phyloP scores from a whole-genome alignment of 2,888 invertebrate genomes.

The Limnephilus auricula region DNA sequence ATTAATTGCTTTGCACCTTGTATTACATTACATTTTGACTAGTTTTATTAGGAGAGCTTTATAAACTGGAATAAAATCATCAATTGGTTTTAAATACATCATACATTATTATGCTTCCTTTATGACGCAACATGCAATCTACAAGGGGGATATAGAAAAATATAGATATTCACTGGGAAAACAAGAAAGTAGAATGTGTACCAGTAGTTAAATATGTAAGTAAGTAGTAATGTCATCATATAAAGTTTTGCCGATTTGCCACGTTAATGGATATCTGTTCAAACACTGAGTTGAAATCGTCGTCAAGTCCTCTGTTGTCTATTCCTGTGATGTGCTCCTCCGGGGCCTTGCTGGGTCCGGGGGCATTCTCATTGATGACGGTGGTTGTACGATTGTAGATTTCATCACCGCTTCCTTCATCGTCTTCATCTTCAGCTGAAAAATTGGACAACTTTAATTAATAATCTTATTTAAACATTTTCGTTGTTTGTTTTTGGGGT shows the following conservation, averaged over 20 bases:
- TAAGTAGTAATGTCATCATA: conserved; percentile 44
- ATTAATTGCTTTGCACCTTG: neutral
- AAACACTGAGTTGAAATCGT: conserved; percentile 81
- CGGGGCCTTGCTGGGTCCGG: conserved; percentile 73
- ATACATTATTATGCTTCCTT: no score
- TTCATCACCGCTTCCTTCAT: conserved; percentile 74
- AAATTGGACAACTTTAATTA: conserved; percentile 53
- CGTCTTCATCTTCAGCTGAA: conserved; percentile 75
- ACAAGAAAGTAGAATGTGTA: neutral
- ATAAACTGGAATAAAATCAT: neutral
- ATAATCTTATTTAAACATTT: neutral
- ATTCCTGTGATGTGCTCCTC: conserved; percentile 77
- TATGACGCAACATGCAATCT: neutral
- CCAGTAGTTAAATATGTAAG: neutral
- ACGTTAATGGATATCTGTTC: conserved; percentile 80
- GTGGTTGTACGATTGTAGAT: conserved; percentile 76
- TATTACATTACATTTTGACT: neutral
- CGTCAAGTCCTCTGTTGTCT: conserved; percentile 79
- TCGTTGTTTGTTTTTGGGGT: no score
- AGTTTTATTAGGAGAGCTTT: neutral
- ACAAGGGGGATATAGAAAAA: neutral
- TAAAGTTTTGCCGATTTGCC: conserved; percentile 67
- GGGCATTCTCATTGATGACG: conserved; percentile 70
- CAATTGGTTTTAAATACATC: no score
- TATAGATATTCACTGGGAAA: neutral